Evolutionary conservation across 2,888 invertebrate species (phyloP), one percentile per base, ranked within the genome.

Genomic region (Microctonus aethiopoides): DNA sequence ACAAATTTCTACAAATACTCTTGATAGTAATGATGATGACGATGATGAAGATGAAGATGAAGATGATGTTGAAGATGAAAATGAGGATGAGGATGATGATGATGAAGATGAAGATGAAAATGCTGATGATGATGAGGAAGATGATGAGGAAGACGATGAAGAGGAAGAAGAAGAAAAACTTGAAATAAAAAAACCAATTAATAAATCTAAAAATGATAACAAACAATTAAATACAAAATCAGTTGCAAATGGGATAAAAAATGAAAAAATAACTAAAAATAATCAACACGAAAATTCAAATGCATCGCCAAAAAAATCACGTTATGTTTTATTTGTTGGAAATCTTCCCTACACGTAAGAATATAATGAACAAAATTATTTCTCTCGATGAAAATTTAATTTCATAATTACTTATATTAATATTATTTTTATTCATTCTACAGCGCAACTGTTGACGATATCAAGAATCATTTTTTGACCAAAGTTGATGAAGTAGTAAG

Each of bases 281-380:
- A 54, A 56, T 46, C 5, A 34, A 66, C 11, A 7, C 5, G 7
- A 39, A 63, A 52, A 16, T 29, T 10, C 22, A 34, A 6, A 56
- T 2, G 56, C 29, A 4, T 32, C 16, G 46, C 61, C 16, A 29
- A 68, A 67, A 59, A 69, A 64, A 22, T n/a, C 24, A 13, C 70
- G 87, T 80, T 88, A 83, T 67, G 86, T 87, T 41, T 77, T 89
- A 9, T 88, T 87, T 73, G 86, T 88, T 54, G 87, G 88, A 64
- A 89, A 89, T 75, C 72, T 89, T 54, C 83, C 88, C 6, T 88
- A 79, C 71, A 82, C 82, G 85, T 85, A 78, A 83, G 81, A 72
- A 64, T 61, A n/a, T 68, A n/a, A 29, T 20, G 4, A n/a, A 29
- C 20, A 51, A 22, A n/a, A 2, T 65, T 51, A 6, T 22, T 54